Evolutionary conservation across 2,888 invertebrate species (phyloP).

Genomic region (Lymantria monacha): DNA sequence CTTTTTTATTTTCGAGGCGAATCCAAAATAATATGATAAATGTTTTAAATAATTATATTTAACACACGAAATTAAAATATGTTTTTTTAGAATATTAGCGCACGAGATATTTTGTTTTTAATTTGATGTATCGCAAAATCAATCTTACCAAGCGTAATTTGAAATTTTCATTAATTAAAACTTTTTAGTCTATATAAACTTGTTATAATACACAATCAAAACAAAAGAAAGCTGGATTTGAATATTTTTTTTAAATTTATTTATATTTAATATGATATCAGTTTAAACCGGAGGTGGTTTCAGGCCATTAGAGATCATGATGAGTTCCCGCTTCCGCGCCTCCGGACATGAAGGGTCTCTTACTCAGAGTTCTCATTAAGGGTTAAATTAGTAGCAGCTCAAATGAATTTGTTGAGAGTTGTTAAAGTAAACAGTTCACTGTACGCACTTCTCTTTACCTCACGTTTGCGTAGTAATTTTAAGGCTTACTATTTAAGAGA

Average conservation of each 20-base stretch:
- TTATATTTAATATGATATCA: constrained; percentile 59
- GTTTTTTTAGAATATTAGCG: no score
- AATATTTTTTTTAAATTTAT: constrained; percentile 48
- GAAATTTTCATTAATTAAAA: no score
- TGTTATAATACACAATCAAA: no score
- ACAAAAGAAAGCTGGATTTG: constrained; percentile 24
- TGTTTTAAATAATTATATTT: neutral
- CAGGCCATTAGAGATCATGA: constrained; percentile 68
- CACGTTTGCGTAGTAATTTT: neutral
- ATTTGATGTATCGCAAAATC: no score
- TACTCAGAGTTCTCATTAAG: constrained; percentile 64
- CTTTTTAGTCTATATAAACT: no score
- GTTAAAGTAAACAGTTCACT: constrained; percentile 34
- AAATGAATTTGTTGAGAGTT: constrained; percentile 50
- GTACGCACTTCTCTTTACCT: neutral
- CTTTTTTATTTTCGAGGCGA: constrained; percentile 23
- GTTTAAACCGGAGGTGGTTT: constrained; percentile 62
- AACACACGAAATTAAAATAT: constrained; percentile 9
- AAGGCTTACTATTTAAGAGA: no score
- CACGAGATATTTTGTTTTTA: no score
- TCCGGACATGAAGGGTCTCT: constrained; percentile 60
- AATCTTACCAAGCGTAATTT: no score
- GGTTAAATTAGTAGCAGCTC: constrained; percentile 61
- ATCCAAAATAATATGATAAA: constrained; percentile 13
- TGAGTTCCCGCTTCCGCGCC: constrained; percentile 69